Evolutionary conservation across 2,113 vertebrate genomes (phyloP), one percentile per base, ranked within the genome.

Genomic region (Microcebus murinus): DNA sequence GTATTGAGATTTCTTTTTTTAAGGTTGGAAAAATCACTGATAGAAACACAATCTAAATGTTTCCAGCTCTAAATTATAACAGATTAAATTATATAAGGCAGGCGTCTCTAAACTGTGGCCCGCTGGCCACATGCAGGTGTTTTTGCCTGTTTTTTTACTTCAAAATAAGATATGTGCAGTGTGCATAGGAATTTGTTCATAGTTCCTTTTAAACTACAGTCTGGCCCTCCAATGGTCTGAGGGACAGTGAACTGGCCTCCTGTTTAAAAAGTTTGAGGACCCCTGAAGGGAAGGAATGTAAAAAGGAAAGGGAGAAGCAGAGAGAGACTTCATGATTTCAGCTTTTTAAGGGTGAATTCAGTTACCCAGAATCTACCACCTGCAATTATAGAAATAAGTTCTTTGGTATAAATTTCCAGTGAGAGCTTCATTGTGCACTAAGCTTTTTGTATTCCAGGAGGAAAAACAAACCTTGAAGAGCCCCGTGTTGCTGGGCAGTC

Each of bases 361-460:
- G 18, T 52, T 91, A 63, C 23, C 18, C 31, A 29, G 68, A 68
- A 89, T 79, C 14, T 2, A 57, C 48, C 4, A n/a, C 29, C 42
- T 39, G 18, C 29, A 89, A 68, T 84, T 14, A 79, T 90, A 94
- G 52, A 29, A 94, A 42, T 74, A 34, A 90, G 27, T 87, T 80
- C 71, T 31, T 79, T 96, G 59, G 21, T 63, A 55, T 91, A 88
- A 88, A 45, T 68, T 80, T 96, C 23, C 59, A n/a, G 50, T 74
- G 52, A 59, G 13, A 63, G 5, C 20, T 55, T 61, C 50, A n/a
- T 29, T 52, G 34, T 42, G 1, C 13, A 3, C 25, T 82, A 89
- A 82, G 4, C 6, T 79, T 96, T 91, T 89, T 61, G 85, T 68
- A 73, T 55, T 55, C 11, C 17, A 80, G 39, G 52, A 92, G 29